These are phyloP conservation scores for Drosophila recens DNA, from an alignment of 2,888 invertebrate genomes.

Conservation along the genomic window DNA sequence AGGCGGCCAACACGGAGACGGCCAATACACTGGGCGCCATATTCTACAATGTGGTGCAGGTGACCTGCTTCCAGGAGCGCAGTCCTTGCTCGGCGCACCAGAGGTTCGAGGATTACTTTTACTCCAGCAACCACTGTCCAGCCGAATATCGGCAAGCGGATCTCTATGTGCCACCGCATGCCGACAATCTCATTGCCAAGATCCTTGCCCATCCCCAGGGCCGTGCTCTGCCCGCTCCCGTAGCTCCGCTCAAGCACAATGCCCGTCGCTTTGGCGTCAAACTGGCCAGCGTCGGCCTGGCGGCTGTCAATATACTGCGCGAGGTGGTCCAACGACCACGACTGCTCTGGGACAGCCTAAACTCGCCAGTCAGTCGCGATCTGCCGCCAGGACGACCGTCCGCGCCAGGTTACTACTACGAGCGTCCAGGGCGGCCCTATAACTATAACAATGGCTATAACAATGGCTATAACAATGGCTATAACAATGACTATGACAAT, in stretches of 20 bases:
- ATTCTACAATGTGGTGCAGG: slow-evolving; percentile 91
- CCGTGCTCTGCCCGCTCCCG: slow-evolving; percentile 54
- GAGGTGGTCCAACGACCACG: slow-evolving; percentile 80
- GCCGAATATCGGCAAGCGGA: slow-evolving; percentile 81
- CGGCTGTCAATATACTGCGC: slow-evolving; percentile 82
- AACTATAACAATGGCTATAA: slow-evolving; percentile 20
- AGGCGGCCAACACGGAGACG: slow-evolving; percentile 89
- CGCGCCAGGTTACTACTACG: slow-evolving; percentile 55
- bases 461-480: slow-evolving; percentile 23
- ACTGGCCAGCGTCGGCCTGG: slow-evolving; percentile 83
- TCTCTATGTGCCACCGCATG: slow-evolving; percentile 82
- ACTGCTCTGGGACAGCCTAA: slow-evolving; percentile 73
- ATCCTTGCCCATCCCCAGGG: slow-evolving; percentile 75
- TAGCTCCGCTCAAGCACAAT: slow-evolving; percentile 51
- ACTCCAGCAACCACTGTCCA: slow-evolving; percentile 71
- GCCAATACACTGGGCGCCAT: slow-evolving; percentile 90
- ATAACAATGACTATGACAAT: slow-evolving; percentile 18
- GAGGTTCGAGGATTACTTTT: slow-evolving; percentile 86
- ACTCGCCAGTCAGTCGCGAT: slow-evolving; percentile 67
- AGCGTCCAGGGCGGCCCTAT: slow-evolving; percentile 32
- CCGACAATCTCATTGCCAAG: slow-evolving; percentile 79
- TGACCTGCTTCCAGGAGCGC: slow-evolving; percentile 90
- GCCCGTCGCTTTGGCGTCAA: slow-evolving; percentile 82
- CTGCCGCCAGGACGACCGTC: slow-evolving; percentile 50
- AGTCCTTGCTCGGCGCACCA: slow-evolving; percentile 88